Evolutionary conservation across 1,140 invertebrate genomes (phyloP).

Genomic region (Leptinotarsa undecemlineata): DNA sequence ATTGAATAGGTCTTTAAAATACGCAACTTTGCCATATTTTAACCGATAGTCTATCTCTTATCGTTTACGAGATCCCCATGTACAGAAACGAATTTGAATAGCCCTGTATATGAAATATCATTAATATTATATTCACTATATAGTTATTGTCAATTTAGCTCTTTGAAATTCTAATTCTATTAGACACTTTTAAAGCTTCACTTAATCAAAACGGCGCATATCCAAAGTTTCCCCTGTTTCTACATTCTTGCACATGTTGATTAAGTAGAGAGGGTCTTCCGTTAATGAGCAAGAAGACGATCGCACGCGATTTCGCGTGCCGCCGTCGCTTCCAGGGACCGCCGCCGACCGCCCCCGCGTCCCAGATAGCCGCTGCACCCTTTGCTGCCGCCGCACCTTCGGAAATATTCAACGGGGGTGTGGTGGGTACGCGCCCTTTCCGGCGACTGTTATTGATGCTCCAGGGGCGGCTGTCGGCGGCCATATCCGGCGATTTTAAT

Average conservation of each 20-base stretch:
- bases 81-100: too few relatives aligned
- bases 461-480: not conserved
- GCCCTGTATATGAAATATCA: too few relatives aligned
- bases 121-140: too few relatives aligned
- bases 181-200: too few relatives aligned
- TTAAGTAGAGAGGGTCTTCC: conserved; percentile 11
- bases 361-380: not conserved
- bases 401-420: conserved; percentile 9
- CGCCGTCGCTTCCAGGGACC: conserved; percentile 12
- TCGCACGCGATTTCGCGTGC: conserved; percentile 13
- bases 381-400: conserved; percentile 4
- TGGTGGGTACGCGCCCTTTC: conserved; percentile 1
- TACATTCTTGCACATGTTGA: not conserved
- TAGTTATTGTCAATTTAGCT: too few relatives aligned
- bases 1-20: too few relatives aligned
- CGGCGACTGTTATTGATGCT: conserved; percentile 9
- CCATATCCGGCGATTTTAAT: not conserved
- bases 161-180: too few relatives aligned
- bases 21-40: too few relatives aligned
- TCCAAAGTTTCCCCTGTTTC: too few relatives aligned
- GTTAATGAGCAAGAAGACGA: conserved; percentile 16
- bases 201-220: too few relatives aligned
- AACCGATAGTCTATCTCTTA: too few relatives aligned
- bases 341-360: not conserved
- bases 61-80: too few relatives aligned